A percentile compares a stretch with the other conserved stretches of the same genome.
Conservation (phyloP, 2,797 vertebrate genomes). For the Harpagifer antarcticus region DNA sequence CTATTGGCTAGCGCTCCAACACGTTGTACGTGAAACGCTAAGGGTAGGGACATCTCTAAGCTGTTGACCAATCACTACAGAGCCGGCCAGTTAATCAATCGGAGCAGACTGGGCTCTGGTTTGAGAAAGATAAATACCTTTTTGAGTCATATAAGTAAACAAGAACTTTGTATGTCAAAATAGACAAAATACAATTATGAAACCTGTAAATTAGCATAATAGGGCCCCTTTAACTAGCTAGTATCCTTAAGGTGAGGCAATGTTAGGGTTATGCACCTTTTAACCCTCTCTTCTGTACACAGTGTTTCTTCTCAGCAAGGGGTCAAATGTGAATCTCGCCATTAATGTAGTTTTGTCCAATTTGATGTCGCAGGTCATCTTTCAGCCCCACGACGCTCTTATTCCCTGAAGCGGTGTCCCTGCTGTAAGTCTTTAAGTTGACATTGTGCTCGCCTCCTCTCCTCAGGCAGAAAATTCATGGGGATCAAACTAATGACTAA, state of each 20-base stretch:
- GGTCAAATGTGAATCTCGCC: constrained; percentile 19
- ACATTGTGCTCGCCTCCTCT: constrained; percentile 50
- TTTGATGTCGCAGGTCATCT: constrained; percentile 31
- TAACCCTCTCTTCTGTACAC: background rate
- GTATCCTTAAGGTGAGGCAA: background rate
- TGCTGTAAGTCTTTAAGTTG: constrained; percentile 42
- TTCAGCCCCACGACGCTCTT: background rate
- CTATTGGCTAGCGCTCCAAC: too few relatives aligned
- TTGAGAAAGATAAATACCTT: too few relatives aligned
- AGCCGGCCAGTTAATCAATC: too few relatives aligned
- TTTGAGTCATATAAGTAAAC: too few relatives aligned
- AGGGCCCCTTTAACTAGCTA: background rate
- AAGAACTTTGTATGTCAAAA: too few relatives aligned
- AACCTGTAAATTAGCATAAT: too few relatives aligned
- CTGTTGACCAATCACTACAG: too few relatives aligned
- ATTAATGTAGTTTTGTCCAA: constrained; percentile 2
- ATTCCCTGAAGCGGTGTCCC: constrained; percentile 32
- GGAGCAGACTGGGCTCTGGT: too few relatives aligned
- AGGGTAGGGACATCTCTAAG: too few relatives aligned
- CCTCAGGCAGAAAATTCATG: constrained; percentile 62
- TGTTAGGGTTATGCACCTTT: background rate
- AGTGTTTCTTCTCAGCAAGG: background rate
- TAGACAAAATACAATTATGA: too few relatives aligned
- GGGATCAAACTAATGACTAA: constrained; percentile 51
- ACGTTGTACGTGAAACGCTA: too few relatives aligned